Evolutionary conservation across 2,113 vertebrate species (phyloP), one percentile per base, ranked within the genome.

Genomic region (Dicrurus megarhynchus): DNA sequence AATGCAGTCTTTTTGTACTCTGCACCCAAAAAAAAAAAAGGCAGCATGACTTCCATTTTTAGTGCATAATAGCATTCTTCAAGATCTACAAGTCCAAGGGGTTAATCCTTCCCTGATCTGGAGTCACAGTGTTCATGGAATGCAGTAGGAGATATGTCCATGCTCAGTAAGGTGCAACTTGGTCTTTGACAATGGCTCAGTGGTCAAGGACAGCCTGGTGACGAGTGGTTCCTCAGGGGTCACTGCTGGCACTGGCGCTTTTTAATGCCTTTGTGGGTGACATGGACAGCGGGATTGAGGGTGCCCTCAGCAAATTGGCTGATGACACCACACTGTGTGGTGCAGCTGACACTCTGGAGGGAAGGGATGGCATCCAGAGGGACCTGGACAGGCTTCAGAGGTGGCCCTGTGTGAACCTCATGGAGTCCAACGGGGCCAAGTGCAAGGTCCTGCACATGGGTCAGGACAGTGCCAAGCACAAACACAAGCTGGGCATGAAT

Each of bases 161-260:
- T 13, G 3, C 26, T 12, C 12, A 19, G 1, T 20, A 11, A 49
- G 9, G 8, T 18, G 8, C 26, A 85, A 1, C 12, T 23, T 55
- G 16, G 23, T 53, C 7, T 71, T 37, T 71, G 46, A 27, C 35
- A 68, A 10, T 9, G 57, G n/a, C 50, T 65, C 10, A 0, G 1
- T 23, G 56, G 46, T 30, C 41, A 42, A 56, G 33, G 39, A 28
- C 17, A 57, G 47, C 32, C 16, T 42, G 30, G 47, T 47, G 64
- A 28, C 1, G 1, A 42, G 46, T 11, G 30, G n/a, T 3, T 60
- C 44, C 56, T 42, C 32, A n/a, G 57, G 39, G 32, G 27, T 47
- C 44, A 19, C 22, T 46, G 1, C 6, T 68, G 79, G 27, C 17
- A 55, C 33, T 33, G 20, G 23, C 0, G 0, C 8, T 0, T 0